Base-by-base conservation (phyloP, 2,888 invertebrate species). In the Ophion costatus region DNA sequence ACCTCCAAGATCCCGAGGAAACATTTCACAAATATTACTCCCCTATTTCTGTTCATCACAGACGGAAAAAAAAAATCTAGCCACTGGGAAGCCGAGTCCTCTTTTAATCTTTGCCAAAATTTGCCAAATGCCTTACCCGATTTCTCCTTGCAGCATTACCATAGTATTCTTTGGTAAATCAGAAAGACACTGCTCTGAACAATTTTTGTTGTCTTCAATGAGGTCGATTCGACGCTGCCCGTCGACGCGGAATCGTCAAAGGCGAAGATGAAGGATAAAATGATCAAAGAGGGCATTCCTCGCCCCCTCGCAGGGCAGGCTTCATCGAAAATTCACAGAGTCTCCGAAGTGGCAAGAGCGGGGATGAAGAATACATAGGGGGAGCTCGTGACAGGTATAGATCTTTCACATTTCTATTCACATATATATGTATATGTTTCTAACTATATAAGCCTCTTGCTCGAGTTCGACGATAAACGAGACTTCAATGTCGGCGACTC, bases 211-310 rank as follows among this genome's bases (percentile, higher is more conserved):
- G 11, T 6, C 45, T 70, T 45, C n/a, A 61, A 59, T 1, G 22
- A 11, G 73, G 42, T 66, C 59, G 45, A 59, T 77, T 67, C 66
- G 20, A 14, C 45, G 29, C 45, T 63, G 66, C 51, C 63, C 42
- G 56, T 81, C 56, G 63, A 73, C 20, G 56, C 20, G 57, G 11
- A 56, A 42, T 56, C 33, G 22, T 24, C 71, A 59, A 24, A 61
- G 42, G 33, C 57, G 33, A 22, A 66, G 11, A 45, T 45, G 10
- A 45, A 71, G 66, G 59, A 63, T 24, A 20, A 42, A 69, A 81
- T 78, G 77, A 84, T 81, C 84, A 84, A 84, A 81, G 84, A 74
- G 64, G 45, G 20, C 14, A 33, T 69, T 56, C 20, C 59, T 80
- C 69, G 67, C 77, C 73, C 77, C 73, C 77, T 59, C 56, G 42